A percentile compares a stretch with the other conserved stretches of the same genome.
These are phyloP conservation scores for Scatophagus argus DNA, from an alignment of 2,113 vertebrate species.

Conservation along the genomic window DNA sequence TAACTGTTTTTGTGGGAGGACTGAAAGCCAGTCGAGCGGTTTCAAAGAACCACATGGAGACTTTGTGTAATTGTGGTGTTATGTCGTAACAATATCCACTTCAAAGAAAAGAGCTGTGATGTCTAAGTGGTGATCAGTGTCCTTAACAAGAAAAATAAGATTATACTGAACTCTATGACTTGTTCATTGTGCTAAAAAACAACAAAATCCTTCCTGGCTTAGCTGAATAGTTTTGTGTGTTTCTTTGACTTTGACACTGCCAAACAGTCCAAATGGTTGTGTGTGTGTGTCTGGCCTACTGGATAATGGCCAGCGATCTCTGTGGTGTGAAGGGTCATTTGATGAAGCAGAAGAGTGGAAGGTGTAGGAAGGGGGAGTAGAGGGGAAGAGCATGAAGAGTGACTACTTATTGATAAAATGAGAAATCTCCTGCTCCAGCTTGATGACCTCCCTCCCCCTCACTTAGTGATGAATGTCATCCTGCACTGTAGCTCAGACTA, in stretches of 20 bases:
- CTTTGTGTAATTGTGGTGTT: conserved; percentile 4
- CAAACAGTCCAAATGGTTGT: conserved; percentile 11
- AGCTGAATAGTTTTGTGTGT: conserved; percentile 17
- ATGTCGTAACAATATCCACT: not conserved
- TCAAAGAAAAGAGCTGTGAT: conserved; percentile 1
- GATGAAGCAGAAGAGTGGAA: conserved; percentile 36
- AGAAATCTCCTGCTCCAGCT: conserved; percentile 62
- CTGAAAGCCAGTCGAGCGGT: conserved; percentile 3
- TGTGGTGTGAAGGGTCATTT: conserved; percentile 43
- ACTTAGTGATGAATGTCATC: conserved; percentile 63
- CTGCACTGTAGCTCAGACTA: conserved; percentile 25
- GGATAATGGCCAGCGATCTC: conserved; percentile 33
- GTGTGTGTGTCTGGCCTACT: not conserved
- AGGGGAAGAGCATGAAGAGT: conserved; percentile 53
- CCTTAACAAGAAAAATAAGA: conserved; percentile 2
- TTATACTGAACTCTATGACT: not conserved
- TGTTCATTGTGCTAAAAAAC: not conserved
- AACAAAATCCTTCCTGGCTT: conserved; percentile 12
- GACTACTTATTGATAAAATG: conserved; percentile 77
- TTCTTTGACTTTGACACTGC: conserved; percentile 36
- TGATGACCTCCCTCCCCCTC: conserved; percentile 69
- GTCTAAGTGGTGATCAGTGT: not conserved
- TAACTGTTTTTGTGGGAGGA: conserved; percentile 8
- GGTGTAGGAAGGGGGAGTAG: conserved; percentile 54
- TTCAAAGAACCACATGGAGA: not conserved